A percentile compares a stretch with the other conserved stretches of the same genome.
Evolutionary conservation across 2,888 invertebrate genomes (phyloP).

Genomic region (Rhopalosiphum nymphaeae): DNA sequence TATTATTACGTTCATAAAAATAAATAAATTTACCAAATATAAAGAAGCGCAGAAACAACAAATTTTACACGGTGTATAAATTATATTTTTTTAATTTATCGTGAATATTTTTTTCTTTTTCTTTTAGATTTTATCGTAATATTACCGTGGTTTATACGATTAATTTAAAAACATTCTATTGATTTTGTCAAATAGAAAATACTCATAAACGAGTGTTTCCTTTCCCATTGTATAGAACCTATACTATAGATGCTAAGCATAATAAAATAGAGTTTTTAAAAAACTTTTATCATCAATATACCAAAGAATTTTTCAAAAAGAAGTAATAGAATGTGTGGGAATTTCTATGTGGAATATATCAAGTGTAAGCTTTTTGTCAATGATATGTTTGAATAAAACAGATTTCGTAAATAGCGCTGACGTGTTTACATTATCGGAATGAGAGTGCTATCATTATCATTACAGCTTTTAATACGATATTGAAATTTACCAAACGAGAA

Average conservation of each 20-base stretch:
- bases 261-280: background rate
- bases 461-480: background rate
- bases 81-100: background rate
- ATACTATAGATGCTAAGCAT: background rate
- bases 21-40: constrained; percentile 41
- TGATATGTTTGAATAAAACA: constrained; percentile 5
- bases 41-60: constrained; percentile 25
- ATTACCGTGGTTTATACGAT: background rate
- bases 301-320: background rate
- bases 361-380: background rate
- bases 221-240: background rate
- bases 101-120: background rate
- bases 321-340: background rate
- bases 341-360: background rate
- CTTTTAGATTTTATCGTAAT: background rate
- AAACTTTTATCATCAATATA: background rate
- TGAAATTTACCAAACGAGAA: background rate
- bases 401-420: background rate
- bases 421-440: background rate
- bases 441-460: constrained; percentile 12
- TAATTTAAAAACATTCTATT: background rate
- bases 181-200: background rate
- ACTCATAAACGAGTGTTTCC: background rate
- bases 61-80: constrained; percentile 16
- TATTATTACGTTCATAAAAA: constrained; percentile 38